These are phyloP conservation scores for Aplysia californica DNA, from an alignment of 1,140 invertebrate genomes.

Conservation along the genomic window DNA sequence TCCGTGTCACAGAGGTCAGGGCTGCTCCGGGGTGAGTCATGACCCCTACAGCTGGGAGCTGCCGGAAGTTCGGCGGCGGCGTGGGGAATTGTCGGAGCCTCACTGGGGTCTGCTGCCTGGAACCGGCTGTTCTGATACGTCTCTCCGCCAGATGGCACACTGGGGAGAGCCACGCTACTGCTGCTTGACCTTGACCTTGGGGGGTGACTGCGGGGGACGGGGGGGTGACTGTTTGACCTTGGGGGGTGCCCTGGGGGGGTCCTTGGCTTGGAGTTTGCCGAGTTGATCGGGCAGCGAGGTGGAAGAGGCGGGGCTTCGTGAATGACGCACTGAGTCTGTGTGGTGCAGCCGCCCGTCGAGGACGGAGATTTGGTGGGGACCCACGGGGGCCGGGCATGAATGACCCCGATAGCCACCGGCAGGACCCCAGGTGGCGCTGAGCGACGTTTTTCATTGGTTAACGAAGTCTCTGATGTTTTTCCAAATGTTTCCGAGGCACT, in stretches of 20 bases:
- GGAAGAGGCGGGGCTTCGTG: neutral
- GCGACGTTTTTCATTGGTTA: neutral
- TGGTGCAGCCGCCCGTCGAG: neutral
- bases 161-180: neutral
- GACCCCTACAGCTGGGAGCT: neutral
- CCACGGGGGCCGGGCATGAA: neutral
- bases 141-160: neutral
- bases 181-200: neutral
- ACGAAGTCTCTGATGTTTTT: neutral
- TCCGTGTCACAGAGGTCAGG: neutral
- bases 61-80: neutral
- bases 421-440: neutral
- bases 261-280: neutral
- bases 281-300: neutral
- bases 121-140: neutral
- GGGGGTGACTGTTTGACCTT: no score
- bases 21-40: neutral
- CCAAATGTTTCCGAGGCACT: conserved; percentile 2
- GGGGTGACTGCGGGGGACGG: neutral
- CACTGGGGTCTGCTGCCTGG: neutral
- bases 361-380: neutral
- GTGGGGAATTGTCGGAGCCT: neutral
- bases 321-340: neutral
- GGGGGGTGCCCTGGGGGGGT: neutral
- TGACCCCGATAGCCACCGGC: neutral